These are phyloP conservation scores for Neoitamus cyanurus DNA, from an alignment of 2,888 invertebrate species.

Conservation along the genomic window DNA sequence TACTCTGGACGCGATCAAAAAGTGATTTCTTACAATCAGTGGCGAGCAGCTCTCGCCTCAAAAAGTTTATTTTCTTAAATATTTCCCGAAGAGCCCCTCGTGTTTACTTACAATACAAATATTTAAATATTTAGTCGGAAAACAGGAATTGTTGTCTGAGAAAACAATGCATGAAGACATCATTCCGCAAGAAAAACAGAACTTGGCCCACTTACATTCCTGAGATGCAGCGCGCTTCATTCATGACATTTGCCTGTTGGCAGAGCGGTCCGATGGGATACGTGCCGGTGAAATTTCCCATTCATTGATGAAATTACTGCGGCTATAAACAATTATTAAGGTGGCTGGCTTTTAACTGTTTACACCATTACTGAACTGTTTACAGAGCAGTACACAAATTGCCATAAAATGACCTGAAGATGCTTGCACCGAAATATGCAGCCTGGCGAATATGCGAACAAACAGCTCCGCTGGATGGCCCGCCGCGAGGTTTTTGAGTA, in stretches of 20 bases:
- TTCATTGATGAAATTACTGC: constrained; percentile 47
- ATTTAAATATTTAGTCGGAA: constrained; percentile 65
- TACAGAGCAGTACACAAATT: constrained; percentile 49
- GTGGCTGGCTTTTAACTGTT: constrained; percentile 47
- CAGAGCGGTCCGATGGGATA: not conserved
- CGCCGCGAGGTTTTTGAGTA: not conserved
- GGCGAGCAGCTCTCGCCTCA: not conserved
- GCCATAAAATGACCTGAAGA: constrained; percentile 50
- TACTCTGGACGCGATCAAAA: not conserved
- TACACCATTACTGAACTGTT: constrained; percentile 50
- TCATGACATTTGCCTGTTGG: constrained; percentile 18
- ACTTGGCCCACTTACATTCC: constrained; percentile 41
- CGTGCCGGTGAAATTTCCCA: constrained; percentile 41
- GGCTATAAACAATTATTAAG: constrained; percentile 46
- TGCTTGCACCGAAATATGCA: constrained; percentile 48
- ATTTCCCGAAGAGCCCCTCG: constrained; percentile 35
- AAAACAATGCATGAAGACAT: constrained; percentile 59
- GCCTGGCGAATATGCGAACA: constrained; percentile 6
- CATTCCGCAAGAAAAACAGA: constrained; percentile 15
- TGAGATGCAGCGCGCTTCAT: not conserved
- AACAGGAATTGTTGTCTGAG: constrained; percentile 63
- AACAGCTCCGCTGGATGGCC: constrained; percentile 29
- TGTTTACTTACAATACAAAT: constrained; percentile 63
- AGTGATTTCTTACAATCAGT: not conserved
- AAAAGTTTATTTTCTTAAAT: constrained; percentile 33